phyloP scores from a whole-genome alignment of 2,113 vertebrate species.

The Boleophthalmus pectinirostris region DNA sequence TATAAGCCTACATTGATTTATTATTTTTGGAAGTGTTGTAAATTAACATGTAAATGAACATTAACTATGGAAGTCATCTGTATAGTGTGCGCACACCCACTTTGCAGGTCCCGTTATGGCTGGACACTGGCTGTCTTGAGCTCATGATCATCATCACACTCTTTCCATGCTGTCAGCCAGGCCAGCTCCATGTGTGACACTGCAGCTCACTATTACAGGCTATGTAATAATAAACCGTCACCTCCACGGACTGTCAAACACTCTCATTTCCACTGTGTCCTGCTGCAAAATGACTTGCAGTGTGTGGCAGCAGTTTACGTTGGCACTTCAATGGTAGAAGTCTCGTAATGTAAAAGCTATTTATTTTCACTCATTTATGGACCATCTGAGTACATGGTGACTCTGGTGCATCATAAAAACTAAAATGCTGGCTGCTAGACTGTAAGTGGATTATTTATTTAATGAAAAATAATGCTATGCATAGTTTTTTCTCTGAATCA shows the following conservation, averaged over 20 bases:
- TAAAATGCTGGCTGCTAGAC: conserved; percentile 38
- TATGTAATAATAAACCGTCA: conserved; percentile 57
- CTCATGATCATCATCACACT: conserved; percentile 55
- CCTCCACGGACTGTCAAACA: conserved; percentile 51
- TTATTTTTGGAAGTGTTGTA: conserved; percentile 19
- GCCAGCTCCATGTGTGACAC: conserved; percentile 44
- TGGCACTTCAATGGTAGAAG: conserved; percentile 43
- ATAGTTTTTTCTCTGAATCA: conserved; percentile 29
- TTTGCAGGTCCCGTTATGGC: conserved; percentile 33
- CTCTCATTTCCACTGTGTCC: conserved; percentile 33
- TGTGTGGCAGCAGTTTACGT: conserved; percentile 46
- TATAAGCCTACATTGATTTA: conserved; percentile 31
- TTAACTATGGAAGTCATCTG: conserved; percentile 34
- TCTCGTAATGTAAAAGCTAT: conserved; percentile 55
- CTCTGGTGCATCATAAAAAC: conserved; percentile 54
- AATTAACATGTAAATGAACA: conserved; percentile 32
- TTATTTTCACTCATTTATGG: conserved; percentile 62
- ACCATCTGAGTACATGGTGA: conserved; percentile 39
- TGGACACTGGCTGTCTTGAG: conserved; percentile 49
- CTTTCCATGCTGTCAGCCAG: conserved; percentile 58
- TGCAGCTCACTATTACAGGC: conserved; percentile 49
- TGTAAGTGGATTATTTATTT: conserved; percentile 37
- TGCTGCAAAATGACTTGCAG: conserved; percentile 28
- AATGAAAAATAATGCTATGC: conserved; percentile 38
- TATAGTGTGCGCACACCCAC: conserved; percentile 41